Evolutionary conservation across 2,888 invertebrate genomes (phyloP), one percentile per base, ranked within the genome.

Genomic region (Cheilosia impressa): DNA sequence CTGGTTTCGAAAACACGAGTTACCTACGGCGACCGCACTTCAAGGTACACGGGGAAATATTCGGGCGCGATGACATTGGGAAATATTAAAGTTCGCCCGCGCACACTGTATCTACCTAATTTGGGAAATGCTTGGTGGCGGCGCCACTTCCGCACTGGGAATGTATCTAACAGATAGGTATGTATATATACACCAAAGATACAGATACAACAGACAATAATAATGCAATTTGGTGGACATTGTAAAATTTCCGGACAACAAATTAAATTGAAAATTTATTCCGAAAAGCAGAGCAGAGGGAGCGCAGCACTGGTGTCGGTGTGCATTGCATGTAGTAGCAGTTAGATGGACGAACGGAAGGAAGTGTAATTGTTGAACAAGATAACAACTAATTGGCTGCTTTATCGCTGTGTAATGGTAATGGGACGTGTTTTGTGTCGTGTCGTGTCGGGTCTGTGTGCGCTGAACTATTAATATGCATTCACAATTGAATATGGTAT

Each of bases 311-410:
- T 27, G 19, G 27, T 13, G 27, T 17, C 22, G 0, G 27, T 6
- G 19, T n/a, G 24, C 31, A 38, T 38, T 38, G 38, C 3, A 38
- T 38, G 10, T 19, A 38, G 38, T 9, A 3, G 50, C 13, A 13
- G 19, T 27, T 63, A 19, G 58, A 47, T 60, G 17, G 65, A 17
- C 47, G 22, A 65, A 78, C 78, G 78, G 78, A 79, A 79, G 78
- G 78, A 79, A 72, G 78, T 72, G 57, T 79, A 79, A 79, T 79
- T 79, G 78, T 65, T 43, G 50, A 58, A 79, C 78, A 71, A 79
- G 71, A 79, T 79, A 79, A 71, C 78, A 79, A 65, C 63, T 79
- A 79, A 79, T 79, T 79, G 78, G 78, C 43, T 71, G 71, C 65
- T 71, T 52, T 79, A 71, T 79, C 78, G 78, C 65, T 58, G 38